Percentiles rank a stretch among this genome's conserved stretches.
Conservation (phyloP, 2,888 invertebrate genomes). For the Craniophora ligustri region DNA sequence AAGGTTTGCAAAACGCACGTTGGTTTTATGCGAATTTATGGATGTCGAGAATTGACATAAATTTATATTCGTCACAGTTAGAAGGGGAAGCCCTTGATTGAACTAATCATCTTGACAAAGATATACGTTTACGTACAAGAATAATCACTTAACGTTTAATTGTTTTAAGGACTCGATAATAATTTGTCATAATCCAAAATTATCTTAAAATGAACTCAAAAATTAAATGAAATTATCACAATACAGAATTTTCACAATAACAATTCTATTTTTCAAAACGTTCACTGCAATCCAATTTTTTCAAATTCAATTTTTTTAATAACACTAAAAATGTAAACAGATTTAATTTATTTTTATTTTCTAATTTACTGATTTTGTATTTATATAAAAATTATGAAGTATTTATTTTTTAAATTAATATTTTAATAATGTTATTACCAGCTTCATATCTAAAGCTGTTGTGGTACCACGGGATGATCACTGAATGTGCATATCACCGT, state of each 20-base stretch:
- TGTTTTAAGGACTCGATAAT: background rate
- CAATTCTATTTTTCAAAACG: too few relatives aligned
- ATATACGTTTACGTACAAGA: background rate
- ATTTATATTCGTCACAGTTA: constrained; percentile 32
- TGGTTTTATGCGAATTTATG: constrained; percentile 3
- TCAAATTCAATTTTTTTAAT: constrained; percentile 7
- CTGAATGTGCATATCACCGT: constrained; percentile 72
- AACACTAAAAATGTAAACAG: constrained; percentile 2
- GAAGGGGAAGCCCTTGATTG: constrained; percentile 42
- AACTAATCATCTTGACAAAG: constrained; percentile 15
- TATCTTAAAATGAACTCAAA: constrained; percentile 5
- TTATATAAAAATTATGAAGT: background rate
- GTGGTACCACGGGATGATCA: constrained; percentile 65
- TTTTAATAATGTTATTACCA: constrained; percentile 69
- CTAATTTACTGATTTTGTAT: background rate
- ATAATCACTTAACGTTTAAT: background rate
- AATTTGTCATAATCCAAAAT: background rate
- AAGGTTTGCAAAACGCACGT: background rate
- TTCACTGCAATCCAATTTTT: constrained; percentile 55
- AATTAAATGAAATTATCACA: too few relatives aligned
- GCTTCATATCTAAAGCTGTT: constrained; percentile 84
- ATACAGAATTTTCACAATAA: too few relatives aligned
- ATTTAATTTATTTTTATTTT: constrained; percentile 15
- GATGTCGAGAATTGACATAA: constrained; percentile 31
- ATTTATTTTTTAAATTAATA: constrained; percentile 1